Conservation (phyloP, 2,888 invertebrate species). For the Chloroclystis v-ata region DNA sequence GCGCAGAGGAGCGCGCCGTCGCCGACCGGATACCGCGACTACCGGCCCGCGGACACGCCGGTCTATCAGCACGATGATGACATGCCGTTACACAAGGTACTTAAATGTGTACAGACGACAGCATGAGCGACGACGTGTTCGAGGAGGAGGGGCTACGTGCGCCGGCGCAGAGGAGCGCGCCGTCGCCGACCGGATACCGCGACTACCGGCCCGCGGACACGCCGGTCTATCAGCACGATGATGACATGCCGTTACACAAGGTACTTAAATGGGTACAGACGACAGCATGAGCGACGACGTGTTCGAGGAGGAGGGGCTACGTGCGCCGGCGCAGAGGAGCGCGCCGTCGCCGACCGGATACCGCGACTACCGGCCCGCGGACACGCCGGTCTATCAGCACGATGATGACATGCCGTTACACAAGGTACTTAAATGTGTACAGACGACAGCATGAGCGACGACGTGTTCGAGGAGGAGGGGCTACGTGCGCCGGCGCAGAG, state of each 20-base stretch:
- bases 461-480: slow-evolving; percentile 84
- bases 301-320: slow-evolving; percentile 80
- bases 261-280: no score
- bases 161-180: no score
- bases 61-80: slow-evolving; percentile 76
- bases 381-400: slow-evolving; percentile 79
- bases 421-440: slow-evolving; percentile 79
- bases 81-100: slow-evolving; percentile 82
- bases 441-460: slow-evolving; percentile 90
- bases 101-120: slow-evolving; percentile 73
- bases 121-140: no score
- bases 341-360: slow-evolving; percentile 89
- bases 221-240: slow-evolving; percentile 77
- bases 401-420: slow-evolving; percentile 80
- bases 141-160: no score
- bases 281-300: slow-evolving; percentile 92
- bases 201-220: slow-evolving; percentile 87
- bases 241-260: slow-evolving; percentile 81
- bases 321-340: slow-evolving; percentile 57
- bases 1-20: slow-evolving; percentile 82
- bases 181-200: slow-evolving; percentile 88
- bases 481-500: slow-evolving; percentile 58
- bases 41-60: slow-evolving; percentile 84
- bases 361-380: slow-evolving; percentile 85
- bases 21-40: slow-evolving; percentile 88